Evolutionary conservation across 2,113 vertebrate species (phyloP), one percentile per base, ranked within the genome.

Genomic region (Brachyistius frenatus): DNA sequence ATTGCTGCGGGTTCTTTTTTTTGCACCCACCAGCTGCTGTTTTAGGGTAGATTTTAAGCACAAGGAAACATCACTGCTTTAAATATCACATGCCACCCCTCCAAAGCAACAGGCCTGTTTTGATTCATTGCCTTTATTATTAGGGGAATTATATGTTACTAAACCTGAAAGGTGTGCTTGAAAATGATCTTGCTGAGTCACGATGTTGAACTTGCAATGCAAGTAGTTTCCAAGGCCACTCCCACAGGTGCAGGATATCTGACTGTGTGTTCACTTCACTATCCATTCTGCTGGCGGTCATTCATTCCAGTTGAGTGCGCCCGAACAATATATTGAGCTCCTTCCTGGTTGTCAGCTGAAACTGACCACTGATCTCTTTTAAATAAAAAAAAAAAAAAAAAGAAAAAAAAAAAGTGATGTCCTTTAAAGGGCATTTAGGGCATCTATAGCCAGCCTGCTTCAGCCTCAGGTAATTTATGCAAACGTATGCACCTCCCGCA

Each of bases 401-500:
- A 23, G 23, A 23, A 23, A n/a, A 32, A 3, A 11, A 13, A 53
- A 70, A 62, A 30, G 33, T 23, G 5, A 66, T 47, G 5, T 23
- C 41, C 23, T 23, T 32, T 13, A 33, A 70, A 44, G 41, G 41
- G 13, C 3, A 11, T 41, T 41, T 44, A 7, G 23, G 23, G 23
- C 23, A 23, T 23, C 23, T 11, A 41, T 1, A 41, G 39, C 39
- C 39, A 41, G 39, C 5, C 5, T 41, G 6, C 39, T 41, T 41
- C 5, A 41, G 39, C 39, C 10, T 9, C 7, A 41, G n/a, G 52
- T 4, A 11, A 30, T 81, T 39, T 62, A 37, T 36, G 35, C 15
- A 70, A 66, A 57, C 49, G 36, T 71, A 71, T 72, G 61, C 86
- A 76, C 0, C 33, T 50, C 37, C 5, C 30, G 44, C 46, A 44